Evolutionary conservation across 1,140 invertebrate species (phyloP).

Genomic region (Lasioglossum baleicum): DNA sequence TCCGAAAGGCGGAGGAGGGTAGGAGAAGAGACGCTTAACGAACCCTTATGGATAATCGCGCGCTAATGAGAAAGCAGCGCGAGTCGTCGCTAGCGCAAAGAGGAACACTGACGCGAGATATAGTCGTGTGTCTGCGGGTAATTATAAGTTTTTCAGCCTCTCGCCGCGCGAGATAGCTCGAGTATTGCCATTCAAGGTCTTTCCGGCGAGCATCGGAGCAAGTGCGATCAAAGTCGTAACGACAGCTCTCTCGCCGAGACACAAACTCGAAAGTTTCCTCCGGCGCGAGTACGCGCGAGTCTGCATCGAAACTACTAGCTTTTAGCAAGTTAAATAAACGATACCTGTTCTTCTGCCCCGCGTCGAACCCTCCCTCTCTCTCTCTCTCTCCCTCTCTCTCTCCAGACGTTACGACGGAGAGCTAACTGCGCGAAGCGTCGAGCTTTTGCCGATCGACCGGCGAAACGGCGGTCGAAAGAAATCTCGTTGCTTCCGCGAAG

Average conservation of each 20-base stretch:
- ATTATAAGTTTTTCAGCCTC: constrained; percentile 57
- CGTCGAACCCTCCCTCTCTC: background rate
- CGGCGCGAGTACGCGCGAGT: constrained; percentile 6
- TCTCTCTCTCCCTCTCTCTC: too few relatives aligned
- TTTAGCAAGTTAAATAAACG: constrained; percentile 32
- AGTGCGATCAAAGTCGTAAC: constrained; percentile 28
- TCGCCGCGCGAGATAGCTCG: constrained; percentile 21
- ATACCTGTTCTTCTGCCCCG: constrained; percentile 18
- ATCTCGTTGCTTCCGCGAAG: too few relatives aligned
- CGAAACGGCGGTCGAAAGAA: too few relatives aligned
- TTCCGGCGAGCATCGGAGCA: constrained; percentile 11
- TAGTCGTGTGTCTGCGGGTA: constrained; percentile 25
- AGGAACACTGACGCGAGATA: too few relatives aligned
- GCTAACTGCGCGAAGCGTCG: constrained; percentile 72
- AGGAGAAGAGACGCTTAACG: too few relatives aligned
- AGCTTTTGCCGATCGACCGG: too few relatives aligned
- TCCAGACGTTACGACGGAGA: too few relatives aligned
- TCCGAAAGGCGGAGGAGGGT: too few relatives aligned
- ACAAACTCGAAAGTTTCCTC: constrained; percentile 17
- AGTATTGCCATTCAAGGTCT: constrained; percentile 43
- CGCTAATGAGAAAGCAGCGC: constrained; percentile 34
- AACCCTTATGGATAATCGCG: constrained; percentile 33
- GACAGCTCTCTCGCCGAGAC: constrained; percentile 11
- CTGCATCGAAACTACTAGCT: constrained; percentile 20
- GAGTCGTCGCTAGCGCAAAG: too few relatives aligned